Evolutionary conservation across 2,113 vertebrate species (phyloP), one percentile per base, ranked within the genome.

Genomic region (Labeo rohita): DNA sequence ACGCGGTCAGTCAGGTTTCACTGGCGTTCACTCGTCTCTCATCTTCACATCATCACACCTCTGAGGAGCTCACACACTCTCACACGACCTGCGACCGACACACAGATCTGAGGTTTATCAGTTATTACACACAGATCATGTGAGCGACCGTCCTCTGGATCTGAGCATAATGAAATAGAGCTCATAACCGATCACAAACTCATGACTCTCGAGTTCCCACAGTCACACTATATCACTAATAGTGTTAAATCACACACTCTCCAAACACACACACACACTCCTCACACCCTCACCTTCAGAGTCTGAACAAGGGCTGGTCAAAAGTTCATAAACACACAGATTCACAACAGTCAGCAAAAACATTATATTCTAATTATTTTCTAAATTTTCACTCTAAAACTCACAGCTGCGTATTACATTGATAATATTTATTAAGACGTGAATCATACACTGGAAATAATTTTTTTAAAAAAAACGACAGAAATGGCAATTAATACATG

Each of bases 221-320:
- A 54, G 13, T 77, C 74, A 77, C 74, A 77, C 49, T 16, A 34
- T 23, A 54, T 4, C 72, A 47, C 18, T 77, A 54, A 77, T 8
- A 36, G 74, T 77, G 74, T 77, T 7, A 77, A 34, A 77, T 18
- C 74, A 36, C 49, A 77, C 74, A 77, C 49, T 54, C 74, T 75
- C 61, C 13, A 18, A 16, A 56, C 54, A 56, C 56, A n/a, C 56
- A 59, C 63, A 34, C 63, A 66, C 23, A 66, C 63, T 7, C 63
- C 7, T 34, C 1, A 73, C 70, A 74, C 50, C 23, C n/a, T 74
- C 28, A 28, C 9, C 16, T 43, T 6, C 12, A n/a, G 13, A 79
- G 77, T 59, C 34, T 61, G 52, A 73, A 6, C 16, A 45, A 45
- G 21, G 7, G 3, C 8, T 21, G 39, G 16, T 59, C 54, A 59